Conservation (phyloP, 2,113 vertebrate genomes). For the Amphilophus citrinellus region DNA sequence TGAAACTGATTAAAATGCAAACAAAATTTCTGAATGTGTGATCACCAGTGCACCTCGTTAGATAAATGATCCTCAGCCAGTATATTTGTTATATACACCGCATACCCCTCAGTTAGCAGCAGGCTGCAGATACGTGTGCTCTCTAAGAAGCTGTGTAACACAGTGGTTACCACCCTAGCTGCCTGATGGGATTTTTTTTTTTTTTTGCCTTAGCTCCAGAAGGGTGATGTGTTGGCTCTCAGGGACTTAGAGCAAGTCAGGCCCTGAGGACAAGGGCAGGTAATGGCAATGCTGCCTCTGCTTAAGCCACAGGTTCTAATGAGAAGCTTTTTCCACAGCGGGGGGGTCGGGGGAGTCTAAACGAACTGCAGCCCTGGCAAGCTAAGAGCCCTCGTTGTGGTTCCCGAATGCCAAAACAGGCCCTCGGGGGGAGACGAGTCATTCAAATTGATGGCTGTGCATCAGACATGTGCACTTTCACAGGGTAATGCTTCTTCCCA, state of each 20-base stretch:
- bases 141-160: slow-evolving; percentile 20
- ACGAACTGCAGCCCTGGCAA: slow-evolving; percentile 80
- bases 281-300: slow-evolving; percentile 70
- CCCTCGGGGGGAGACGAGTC: slow-evolving; percentile 85
- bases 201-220: slow-evolving; percentile 59
- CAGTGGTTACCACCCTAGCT: slow-evolving; percentile 42
- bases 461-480: slow-evolving; percentile 87
- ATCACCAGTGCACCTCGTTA: neutral
- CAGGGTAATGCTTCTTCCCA: slow-evolving; percentile 81
- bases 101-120: slow-evolving; percentile 24
- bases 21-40: neutral
- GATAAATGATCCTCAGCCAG: neutral
- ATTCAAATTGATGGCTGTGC: slow-evolving; percentile 86
- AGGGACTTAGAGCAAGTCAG: slow-evolving; percentile 51
- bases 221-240: slow-evolving; percentile 46
- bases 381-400: slow-evolving; percentile 77
- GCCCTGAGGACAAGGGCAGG: slow-evolving; percentile 72
- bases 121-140: slow-evolving; percentile 15
- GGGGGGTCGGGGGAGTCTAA: slow-evolving; percentile 60
- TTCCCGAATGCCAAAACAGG: slow-evolving; percentile 86
- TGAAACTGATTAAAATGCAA: slow-evolving; percentile 17
- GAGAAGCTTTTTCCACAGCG: slow-evolving; percentile 62
- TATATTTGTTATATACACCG: neutral
- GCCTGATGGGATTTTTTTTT: slow-evolving; percentile 28
- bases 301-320: slow-evolving; percentile 79